Conservation (phyloP, 2,797 vertebrate species). For the Ibycter americanus region DNA sequence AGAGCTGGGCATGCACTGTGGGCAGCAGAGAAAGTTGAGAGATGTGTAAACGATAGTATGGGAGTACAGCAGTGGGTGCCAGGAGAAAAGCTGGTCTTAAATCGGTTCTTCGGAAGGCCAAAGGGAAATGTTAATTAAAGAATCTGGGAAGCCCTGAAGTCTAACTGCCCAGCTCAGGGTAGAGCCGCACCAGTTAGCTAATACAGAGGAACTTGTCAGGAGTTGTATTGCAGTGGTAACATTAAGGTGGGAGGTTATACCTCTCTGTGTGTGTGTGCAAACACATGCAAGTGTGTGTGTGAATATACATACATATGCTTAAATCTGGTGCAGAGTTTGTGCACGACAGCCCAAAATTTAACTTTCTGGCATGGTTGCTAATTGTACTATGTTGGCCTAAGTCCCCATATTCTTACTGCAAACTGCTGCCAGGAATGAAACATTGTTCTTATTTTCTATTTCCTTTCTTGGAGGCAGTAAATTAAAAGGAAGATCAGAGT, state of each 20-base stretch:
- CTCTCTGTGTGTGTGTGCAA: neutral
- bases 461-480: neutral
- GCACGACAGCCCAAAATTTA: neutral
- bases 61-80: neutral
- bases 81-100: neutral
- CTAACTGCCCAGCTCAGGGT: neutral
- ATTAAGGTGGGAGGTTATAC: neutral
- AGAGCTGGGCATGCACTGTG: accelerated
- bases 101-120: neutral
- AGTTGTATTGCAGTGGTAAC: neutral
- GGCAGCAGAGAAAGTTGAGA: neutral
- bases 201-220: neutral
- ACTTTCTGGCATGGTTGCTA: neutral
- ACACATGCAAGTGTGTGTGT: too few species aligned
- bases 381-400: neutral
- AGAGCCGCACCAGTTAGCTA: neutral
- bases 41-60: accelerated
- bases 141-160: neutral
- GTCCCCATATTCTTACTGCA: neutral
- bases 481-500: neutral
- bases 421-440: neutral
- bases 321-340: neutral
- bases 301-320: accelerated
- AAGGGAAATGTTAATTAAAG: neutral
- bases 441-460: neutral